These are phyloP conservation scores for Papilio aristodemus DNA, from an alignment of 1,140 invertebrate species.

Conservation along the genomic window DNA sequence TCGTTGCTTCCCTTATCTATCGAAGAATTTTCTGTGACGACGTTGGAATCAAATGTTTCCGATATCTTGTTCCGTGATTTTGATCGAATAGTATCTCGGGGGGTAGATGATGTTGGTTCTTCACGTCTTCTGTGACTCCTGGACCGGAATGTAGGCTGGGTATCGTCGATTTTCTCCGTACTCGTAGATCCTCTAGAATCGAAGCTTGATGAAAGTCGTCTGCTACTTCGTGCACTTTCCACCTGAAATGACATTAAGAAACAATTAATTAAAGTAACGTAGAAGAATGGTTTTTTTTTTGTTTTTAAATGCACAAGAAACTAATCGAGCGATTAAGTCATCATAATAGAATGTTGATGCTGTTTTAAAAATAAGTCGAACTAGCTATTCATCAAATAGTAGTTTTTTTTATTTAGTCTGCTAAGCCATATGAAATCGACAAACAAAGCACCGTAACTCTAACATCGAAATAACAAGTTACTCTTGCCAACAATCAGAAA, in stretches of 20 bases:
- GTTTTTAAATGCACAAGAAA: too few relatives aligned
- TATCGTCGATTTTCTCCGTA: conserved; percentile 48
- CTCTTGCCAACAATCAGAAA: conserved; percentile 7
- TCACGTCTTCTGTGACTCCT: conserved; percentile 58
- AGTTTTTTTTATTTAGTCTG: neutral
- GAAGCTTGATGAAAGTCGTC: conserved; percentile 51
- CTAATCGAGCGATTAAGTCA: too few relatives aligned
- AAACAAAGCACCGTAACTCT: neutral
- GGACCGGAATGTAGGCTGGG: conserved; percentile 54
- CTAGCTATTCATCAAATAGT: too few relatives aligned
- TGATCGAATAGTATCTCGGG: conserved; percentile 44
- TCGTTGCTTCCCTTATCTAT: conserved; percentile 49
- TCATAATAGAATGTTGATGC: too few relatives aligned
- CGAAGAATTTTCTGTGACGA: conserved; percentile 42
- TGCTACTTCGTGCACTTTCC: conserved; percentile 56
- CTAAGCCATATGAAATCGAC: neutral
- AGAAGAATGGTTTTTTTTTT: neutral
- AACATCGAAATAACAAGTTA: neutral
- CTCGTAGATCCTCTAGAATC: conserved; percentile 47
- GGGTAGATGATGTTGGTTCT: conserved; percentile 39
- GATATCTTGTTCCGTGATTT: conserved; percentile 54
- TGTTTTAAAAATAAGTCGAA: too few relatives aligned
- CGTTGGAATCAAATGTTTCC: conserved; percentile 39
- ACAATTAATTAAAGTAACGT: neutral
- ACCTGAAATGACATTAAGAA: conserved; percentile 52